Evolutionary conservation across 2,113 vertebrate genomes (phyloP).

Genomic region (Ovibos moschatus): DNA sequence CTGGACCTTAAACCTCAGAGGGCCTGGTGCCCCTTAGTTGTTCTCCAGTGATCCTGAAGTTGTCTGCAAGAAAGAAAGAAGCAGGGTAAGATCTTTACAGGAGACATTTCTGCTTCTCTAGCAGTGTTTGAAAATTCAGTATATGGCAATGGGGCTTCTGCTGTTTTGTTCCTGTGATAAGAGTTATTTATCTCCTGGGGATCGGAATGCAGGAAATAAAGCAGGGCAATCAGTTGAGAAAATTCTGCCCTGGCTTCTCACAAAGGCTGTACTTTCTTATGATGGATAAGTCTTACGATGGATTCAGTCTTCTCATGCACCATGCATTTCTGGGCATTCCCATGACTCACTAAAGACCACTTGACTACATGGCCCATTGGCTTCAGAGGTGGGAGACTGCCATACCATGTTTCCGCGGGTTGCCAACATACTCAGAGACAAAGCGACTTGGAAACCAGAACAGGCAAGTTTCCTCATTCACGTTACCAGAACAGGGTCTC

Average conservation of each 20-base stretch:
- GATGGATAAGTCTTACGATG: not conserved
- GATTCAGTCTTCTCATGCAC: not conserved
- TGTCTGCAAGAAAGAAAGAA: slow-evolving; percentile 79
- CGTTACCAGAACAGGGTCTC: not conserved
- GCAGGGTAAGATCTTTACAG: not conserved
- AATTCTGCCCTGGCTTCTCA: not conserved
- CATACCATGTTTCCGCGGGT: not conserved
- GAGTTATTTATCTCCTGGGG: not conserved
- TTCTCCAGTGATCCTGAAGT: slow-evolving; percentile 88
- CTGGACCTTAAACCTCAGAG: not conserved
- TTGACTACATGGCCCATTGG: not conserved
- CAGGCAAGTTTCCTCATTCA: not conserved
- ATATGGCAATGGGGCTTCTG: not conserved
- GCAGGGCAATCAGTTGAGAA: not conserved
- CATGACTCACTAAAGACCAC: not conserved
- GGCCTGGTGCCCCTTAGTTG: slow-evolving; percentile 82
- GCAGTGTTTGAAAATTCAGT: not conserved
- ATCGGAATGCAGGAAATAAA: not conserved
- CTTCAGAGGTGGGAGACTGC: not conserved
- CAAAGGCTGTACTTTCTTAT: not conserved
- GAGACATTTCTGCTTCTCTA: not conserved
- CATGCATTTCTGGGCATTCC: not conserved
- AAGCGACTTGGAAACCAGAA: not conserved
- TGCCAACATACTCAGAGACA: not conserved
- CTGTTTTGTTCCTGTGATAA: not conserved